Percentiles rank a stretch among this genome's conserved stretches.
These are phyloP conservation scores for Saguinus imperator DNA, from an alignment of 2,113 vertebrate species.

Conservation along the genomic window DNA sequence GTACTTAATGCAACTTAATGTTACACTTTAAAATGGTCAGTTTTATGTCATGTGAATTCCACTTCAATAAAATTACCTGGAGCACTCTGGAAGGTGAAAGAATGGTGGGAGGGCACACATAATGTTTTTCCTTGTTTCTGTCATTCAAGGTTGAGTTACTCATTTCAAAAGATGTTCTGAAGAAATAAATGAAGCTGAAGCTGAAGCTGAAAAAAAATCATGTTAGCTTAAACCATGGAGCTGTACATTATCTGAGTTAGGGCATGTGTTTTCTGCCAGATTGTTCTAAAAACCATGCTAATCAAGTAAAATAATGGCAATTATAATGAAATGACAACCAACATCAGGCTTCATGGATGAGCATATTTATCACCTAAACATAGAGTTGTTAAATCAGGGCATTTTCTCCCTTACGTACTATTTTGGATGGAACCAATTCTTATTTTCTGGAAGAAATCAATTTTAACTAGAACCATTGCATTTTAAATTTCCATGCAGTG, in stretches of 20 bases:
- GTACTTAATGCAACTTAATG: neutral
- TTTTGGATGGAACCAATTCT: conserved; percentile 78
- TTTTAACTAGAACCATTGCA: conserved; percentile 80
- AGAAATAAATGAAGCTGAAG: neutral
- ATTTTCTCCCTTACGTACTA: conserved; percentile 76
- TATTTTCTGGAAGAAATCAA: conserved; percentile 79
- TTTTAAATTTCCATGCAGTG: conserved; percentile 72
- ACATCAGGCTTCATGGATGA: neutral
- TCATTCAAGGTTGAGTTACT: conserved; percentile 29
- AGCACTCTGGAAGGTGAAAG: neutral
- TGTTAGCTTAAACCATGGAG: neutral
- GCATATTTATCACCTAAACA: conserved; percentile 74
- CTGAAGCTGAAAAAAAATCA: neutral
- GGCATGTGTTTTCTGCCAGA: conserved; percentile 51
- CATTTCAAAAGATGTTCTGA: neutral
- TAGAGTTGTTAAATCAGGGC: conserved; percentile 59
- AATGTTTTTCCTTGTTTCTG: neutral
- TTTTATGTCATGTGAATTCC: neutral
- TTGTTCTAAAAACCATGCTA: conserved; percentile 32
- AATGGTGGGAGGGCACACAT: neutral
- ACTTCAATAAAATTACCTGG: neutral
- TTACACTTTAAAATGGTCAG: conserved; percentile 19
- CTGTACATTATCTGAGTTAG: conserved; percentile 9
- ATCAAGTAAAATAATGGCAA: conserved; percentile 63
- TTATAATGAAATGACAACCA: conserved; percentile 61